Conservation (phyloP, 2,113 vertebrate species). For the Balaenoptera acutorostrata region DNA sequence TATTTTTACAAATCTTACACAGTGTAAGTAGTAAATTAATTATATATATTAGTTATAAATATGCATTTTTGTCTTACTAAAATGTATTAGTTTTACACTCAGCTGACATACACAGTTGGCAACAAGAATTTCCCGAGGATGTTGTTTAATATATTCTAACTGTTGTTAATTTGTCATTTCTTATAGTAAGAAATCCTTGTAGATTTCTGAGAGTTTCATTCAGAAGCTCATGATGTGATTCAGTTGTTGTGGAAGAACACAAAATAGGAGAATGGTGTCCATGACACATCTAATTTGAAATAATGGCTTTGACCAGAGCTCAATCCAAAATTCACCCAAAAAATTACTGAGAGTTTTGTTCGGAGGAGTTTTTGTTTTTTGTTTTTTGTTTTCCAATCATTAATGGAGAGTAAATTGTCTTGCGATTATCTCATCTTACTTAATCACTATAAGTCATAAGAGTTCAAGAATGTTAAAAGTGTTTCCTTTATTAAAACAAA, state of each 20-base stretch:
- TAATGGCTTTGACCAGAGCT: background rate
- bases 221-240: background rate
- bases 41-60: background rate
- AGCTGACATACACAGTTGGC: background rate
- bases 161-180: background rate
- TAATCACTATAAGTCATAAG: background rate
- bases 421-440: background rate
- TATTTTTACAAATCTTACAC: background rate
- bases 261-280: background rate
- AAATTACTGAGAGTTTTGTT: background rate
- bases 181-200: background rate
- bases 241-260: background rate
- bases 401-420: background rate
- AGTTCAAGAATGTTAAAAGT: background rate
- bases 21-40: background rate
- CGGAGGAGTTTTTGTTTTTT: background rate
- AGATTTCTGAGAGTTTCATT: constrained; percentile 7
- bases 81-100: background rate
- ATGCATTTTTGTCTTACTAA: background rate
- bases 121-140: background rate
- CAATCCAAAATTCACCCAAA: background rate
- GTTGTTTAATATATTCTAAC: background rate
- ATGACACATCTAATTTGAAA: background rate
- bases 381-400: background rate
- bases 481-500: background rate